Evolutionary conservation across 2,797 vertebrate species (phyloP).

Genomic region (Miopithecus talapoin): DNA sequence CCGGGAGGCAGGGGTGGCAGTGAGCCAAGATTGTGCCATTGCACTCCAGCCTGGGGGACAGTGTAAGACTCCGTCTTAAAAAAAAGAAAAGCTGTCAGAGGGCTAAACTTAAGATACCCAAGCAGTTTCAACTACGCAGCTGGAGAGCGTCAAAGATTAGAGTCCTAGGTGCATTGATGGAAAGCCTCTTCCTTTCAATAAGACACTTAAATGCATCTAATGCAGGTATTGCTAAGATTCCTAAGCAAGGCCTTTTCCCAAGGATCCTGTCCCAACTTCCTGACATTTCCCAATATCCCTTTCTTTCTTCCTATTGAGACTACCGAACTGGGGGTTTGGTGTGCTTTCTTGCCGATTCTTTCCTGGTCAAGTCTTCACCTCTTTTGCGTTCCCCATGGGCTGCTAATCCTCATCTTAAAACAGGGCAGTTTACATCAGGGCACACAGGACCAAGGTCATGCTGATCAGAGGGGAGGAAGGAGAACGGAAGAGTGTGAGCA

Average conservation of each 20-base stretch:
- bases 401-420: not conserved
- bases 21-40: too few species aligned
- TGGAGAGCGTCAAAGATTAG: not conserved
- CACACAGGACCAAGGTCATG: fast-evolving
- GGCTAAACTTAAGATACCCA: not conserved
- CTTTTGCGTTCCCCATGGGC: not conserved
- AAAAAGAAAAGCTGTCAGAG: too few species aligned
- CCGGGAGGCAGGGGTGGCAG: too few species aligned
- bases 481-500: fast-evolving
- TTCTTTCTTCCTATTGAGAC: not conserved
- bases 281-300: not conserved
- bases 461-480: not conserved
- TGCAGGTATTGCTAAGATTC: not conserved
- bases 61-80: too few species aligned
- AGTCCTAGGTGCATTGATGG: not conserved
- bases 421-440: not conserved
- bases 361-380: not conserved
- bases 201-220: not conserved
- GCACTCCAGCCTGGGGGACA: too few species aligned
- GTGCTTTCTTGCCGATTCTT: not conserved
- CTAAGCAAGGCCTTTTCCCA: not conserved
- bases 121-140: too few species aligned
- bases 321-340: fast-evolving
- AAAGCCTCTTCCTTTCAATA: not conserved
- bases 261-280: not conserved